Evolutionary conservation across 2,113 vertebrate genomes (phyloP), one percentile per base, ranked within the genome.

Genomic region (Cyanoliseus patagonus): DNA sequence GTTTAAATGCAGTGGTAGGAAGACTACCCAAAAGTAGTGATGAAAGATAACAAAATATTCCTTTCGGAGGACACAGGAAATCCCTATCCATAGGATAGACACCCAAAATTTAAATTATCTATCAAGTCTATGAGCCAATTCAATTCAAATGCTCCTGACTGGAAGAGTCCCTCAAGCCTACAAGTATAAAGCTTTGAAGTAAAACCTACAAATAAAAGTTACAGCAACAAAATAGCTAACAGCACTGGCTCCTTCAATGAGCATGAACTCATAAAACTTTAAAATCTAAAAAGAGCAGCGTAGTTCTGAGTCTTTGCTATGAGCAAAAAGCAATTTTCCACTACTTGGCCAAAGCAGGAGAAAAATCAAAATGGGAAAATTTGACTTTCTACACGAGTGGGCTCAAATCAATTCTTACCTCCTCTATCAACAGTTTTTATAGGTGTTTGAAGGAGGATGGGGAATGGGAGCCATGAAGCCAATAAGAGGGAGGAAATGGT

Each of bases 281-380:
- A 24, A 59, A 10, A 35, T 5, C n/a, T 35, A 35, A n/a, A 14
- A 59, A 24, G 33, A 59, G 22, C 46, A 42, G 7, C 28, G 20
- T 47, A n/a, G 37, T 63, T 70, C 42, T 53, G 64, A 78, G 23
- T 72, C 10, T 96, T 93, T 59, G 11, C 33, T 85, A 84, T 57
- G 52, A 92, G 35, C 30, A 91, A 93, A 96, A 95, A 59, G 7
- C 18, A 97, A 86, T 92, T 95, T 97, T 92, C 70, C 20, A 70
- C 61, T 35, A 73, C 33, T 35, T 75, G 37, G 52, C 16, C 76
- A 89, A 94, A 94, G 51, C 31, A 92, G 77, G 16, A 92, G 46
- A 91, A 96, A 70, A 72, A 46, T 95, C 19, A 46, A 90, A 83
- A 83, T 77, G 41, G n/a, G 49, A 57, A 88, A 63, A 91, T 59